Percentiles rank a stretch among this genome's conserved stretches.
Conservation (phyloP, 2,888 invertebrate species). For the Hydraecia micacea region DNA sequence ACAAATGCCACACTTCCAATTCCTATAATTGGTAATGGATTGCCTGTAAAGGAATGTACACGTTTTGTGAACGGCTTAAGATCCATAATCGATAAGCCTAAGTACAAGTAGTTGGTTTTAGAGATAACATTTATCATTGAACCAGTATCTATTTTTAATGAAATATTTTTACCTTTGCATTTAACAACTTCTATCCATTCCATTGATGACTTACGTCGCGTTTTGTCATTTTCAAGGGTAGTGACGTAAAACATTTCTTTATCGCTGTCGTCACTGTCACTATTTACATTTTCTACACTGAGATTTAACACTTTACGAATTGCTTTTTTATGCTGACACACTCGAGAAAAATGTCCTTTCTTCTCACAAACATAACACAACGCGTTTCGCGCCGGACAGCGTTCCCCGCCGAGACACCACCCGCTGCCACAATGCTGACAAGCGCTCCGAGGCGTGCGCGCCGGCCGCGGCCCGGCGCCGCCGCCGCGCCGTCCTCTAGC, state of each 20-base stretch:
- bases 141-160: conserved; percentile 37
- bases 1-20: conserved; percentile 3
- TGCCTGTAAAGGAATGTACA: conserved; percentile 23
- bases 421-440: too few relatives aligned
- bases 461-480: too few relatives aligned
- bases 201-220: conserved; percentile 11
- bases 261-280: too few relatives aligned
- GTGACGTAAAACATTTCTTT: too few relatives aligned
- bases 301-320: too few relatives aligned
- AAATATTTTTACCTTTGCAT: conserved; percentile 22
- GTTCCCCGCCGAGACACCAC: too few relatives aligned
- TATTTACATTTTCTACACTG: too few relatives aligned
- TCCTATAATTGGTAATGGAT: conserved; percentile 13
- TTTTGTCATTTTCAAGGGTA: conserved; percentile 17
- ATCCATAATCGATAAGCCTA: conserved; percentile 9
- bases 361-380: conserved; percentile 17
- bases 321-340: too few relatives aligned
- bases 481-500: too few relatives aligned
- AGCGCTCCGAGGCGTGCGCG: too few relatives aligned
- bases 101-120: neutral
- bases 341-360: conserved; percentile 5
- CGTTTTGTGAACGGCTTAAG: conserved; percentile 25
- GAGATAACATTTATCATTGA: conserved; percentile 39
- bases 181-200: conserved; percentile 28
- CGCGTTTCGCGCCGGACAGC: too few relatives aligned